Evolutionary conservation across 2,888 invertebrate genomes (phyloP).

Genomic region (Drosophila eohydei): DNA sequence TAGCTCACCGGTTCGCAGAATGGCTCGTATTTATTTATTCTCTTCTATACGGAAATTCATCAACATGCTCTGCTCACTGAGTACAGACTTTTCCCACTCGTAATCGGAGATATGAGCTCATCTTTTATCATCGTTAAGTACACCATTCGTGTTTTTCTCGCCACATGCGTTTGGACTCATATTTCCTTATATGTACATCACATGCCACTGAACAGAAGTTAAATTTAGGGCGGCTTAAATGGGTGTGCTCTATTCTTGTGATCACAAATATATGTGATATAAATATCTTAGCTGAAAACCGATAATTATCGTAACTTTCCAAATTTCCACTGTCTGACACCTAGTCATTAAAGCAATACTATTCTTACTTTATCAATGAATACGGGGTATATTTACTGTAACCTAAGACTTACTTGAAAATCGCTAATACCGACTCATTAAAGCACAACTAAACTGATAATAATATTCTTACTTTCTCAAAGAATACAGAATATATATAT

Average conservation of each 20-base stretch:
- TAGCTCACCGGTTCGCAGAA: constrained; percentile 62
- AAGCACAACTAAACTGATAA: background rate
- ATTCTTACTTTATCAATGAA: background rate
- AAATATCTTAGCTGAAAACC: background rate
- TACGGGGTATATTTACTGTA: background rate
- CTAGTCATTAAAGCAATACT: background rate
- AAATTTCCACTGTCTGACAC: background rate
- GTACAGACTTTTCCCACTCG: constrained; percentile 22
- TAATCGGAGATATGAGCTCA: constrained; percentile 46
- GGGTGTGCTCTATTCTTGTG: background rate
- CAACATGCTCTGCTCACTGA: constrained; percentile 21
- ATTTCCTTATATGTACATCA: constrained; percentile 3
- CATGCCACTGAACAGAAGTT: constrained; percentile 2
- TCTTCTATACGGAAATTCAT: constrained; percentile 58
- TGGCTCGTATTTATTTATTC: constrained; percentile 35
- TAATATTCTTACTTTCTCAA: background rate
- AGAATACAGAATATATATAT: background rate
- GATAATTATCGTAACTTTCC: background rate
- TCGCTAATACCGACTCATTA: background rate
- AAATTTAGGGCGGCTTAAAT: background rate
- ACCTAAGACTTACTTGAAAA: background rate
- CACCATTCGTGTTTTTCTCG: constrained; percentile 14
- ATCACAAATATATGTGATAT: no score
- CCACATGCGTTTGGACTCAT: constrained; percentile 8
- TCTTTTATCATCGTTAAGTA: constrained; percentile 26